Evolutionary conservation across 2,113 vertebrate species (phyloP).

Genomic region (Seriola rivoliana): DNA sequence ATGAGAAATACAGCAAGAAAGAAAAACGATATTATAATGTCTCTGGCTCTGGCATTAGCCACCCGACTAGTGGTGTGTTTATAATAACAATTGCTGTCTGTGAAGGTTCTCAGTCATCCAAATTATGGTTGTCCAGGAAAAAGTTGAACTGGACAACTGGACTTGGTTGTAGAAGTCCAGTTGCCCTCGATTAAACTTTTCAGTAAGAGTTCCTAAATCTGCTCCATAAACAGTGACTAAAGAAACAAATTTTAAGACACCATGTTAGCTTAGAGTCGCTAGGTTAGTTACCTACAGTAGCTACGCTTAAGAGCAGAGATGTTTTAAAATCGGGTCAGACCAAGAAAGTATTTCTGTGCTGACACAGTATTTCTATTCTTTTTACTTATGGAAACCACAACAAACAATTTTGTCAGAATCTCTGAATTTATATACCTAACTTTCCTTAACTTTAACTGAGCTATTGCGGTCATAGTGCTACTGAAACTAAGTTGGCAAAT

Average conservation of each 20-base stretch:
- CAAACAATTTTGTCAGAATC: too few relatives aligned
- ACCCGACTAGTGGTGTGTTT: neutral
- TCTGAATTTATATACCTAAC: neutral
- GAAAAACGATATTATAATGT: neutral
- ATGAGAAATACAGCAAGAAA: neutral
- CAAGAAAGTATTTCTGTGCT: neutral
- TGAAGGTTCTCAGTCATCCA: too few relatives aligned
- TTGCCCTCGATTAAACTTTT: too few relatives aligned
- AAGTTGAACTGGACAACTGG: too few relatives aligned
- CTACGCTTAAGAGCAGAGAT: neutral
- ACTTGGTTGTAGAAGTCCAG: too few relatives aligned
- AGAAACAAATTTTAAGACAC: neutral
- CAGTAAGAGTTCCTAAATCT: too few relatives aligned
- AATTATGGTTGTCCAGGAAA: too few relatives aligned
- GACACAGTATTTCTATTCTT: neutral
- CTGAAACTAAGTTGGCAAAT: neutral
- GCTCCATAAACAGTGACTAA: neutral
- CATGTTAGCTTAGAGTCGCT: neutral
- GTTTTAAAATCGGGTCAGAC: neutral
- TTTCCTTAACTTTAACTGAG: neutral
- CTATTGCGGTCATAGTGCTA: neutral
- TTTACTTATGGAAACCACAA: neutral
- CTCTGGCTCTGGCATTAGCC: neutral
- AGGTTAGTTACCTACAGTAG: neutral
- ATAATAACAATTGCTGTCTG: neutral